phyloP scores from a whole-genome alignment of 2,797 vertebrate species.

The Acrocephalus scirpaceus region DNA sequence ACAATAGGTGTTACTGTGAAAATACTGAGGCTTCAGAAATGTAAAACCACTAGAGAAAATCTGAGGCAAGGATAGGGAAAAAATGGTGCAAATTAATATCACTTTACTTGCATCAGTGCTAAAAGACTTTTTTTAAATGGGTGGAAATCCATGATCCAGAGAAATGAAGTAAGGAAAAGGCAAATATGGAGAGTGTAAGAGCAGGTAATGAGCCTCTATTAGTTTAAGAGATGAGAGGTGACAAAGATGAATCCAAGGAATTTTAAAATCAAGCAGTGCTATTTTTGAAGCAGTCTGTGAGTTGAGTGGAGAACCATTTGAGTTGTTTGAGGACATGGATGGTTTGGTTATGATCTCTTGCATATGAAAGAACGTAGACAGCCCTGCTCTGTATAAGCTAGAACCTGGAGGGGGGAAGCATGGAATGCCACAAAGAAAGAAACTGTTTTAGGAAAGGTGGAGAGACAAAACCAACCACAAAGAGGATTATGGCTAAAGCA shows the following conservation, averaged over 20 bases:
- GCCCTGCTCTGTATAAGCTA: background rate
- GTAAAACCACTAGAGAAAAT: conserved; percentile 41
- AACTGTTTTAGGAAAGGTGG: background rate
- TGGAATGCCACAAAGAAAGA: background rate
- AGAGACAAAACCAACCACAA: background rate
- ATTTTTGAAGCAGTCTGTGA: background rate
- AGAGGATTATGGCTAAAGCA: background rate
- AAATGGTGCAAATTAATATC: background rate
- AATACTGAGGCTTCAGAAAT: conserved; percentile 55
- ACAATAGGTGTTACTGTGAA: conserved; percentile 64
- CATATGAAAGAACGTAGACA: background rate
- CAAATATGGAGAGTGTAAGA: background rate
- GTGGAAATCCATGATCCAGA: background rate
- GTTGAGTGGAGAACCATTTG: background rate
- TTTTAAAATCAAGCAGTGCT: background rate
- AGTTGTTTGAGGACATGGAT: background rate
- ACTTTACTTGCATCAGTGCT: background rate
- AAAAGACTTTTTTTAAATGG: background rate
- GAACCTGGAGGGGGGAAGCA: background rate
- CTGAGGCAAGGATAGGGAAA: background rate
- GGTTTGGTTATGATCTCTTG: background rate
- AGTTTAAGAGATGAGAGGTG: background rate
- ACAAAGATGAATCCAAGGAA: background rate
- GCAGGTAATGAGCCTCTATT: background rate
- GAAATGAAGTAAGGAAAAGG: background rate